These are phyloP conservation scores for roundworm (Caenorhabditis elegans) DNA, from an alignment of 1,140 invertebrate genomes.

Conservation along the genomic window WBcel235 BX284603.4:12792501-12793000, in stretches of 20 bases:
- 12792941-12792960: constrained; percentile 44
- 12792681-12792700: neutral
- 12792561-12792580: constrained; percentile 43
- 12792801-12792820: neutral
- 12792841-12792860: no score
- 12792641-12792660: constrained; percentile 26
- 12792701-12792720: neutral
- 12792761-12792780: constrained; percentile 48
- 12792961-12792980: constrained; percentile 44
- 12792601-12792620: neutral
- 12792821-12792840: no score
- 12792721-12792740: constrained; percentile 47
- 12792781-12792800: constrained; percentile 48
- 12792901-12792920: no score
- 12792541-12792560: constrained; percentile 51
- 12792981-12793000: constrained; percentile 48
- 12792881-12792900: no score
- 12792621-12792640: neutral
- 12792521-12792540: constrained; percentile 43
- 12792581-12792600: constrained; percentile 30
- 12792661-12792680: constrained; percentile 33
- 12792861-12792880: no score
- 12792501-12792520: no score
- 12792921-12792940: constrained; percentile 47
- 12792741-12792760: constrained; percentile 52